Conservation (phyloP, 2,797 vertebrate species). For the Phoebastria nigripes region DNA sequence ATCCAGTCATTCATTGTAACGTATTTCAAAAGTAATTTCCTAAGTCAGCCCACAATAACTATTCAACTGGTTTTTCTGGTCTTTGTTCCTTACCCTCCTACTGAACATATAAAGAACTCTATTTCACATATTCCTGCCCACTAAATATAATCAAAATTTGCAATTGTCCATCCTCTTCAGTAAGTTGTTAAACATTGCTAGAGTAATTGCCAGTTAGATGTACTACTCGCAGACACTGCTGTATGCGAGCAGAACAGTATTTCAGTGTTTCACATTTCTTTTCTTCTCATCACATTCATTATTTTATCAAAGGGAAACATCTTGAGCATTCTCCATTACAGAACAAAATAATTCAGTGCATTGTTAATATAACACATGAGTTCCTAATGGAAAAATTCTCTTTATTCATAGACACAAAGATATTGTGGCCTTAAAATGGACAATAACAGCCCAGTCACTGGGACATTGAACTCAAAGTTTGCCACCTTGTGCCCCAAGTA, state of each 20-base stretch:
- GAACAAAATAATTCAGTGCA: background rate
- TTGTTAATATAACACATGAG: background rate
- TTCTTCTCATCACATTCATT: background rate
- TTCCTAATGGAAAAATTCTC: background rate
- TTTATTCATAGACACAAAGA: background rate
- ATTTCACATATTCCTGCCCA: background rate
- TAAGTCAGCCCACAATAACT: background rate
- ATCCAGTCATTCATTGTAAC: background rate
- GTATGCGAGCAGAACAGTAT: background rate
- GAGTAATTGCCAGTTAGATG: background rate
- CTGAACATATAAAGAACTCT: background rate
- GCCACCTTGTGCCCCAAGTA: background rate
- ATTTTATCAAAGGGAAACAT: conserved; percentile 13
- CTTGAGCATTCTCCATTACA: background rate
- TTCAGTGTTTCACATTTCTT: background rate
- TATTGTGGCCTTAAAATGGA: background rate
- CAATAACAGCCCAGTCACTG: background rate
- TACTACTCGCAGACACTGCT: background rate
- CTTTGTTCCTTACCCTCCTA: background rate
- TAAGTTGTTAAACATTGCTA: background rate
- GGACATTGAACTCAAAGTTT: background rate
- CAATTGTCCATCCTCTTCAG: background rate
- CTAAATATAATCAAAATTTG: background rate
- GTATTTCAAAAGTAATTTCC: background rate
- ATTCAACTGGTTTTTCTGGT: background rate